Evolutionary conservation across 2,888 invertebrate genomes (phyloP).

Genomic region (Machimus atricapillus): DNA sequence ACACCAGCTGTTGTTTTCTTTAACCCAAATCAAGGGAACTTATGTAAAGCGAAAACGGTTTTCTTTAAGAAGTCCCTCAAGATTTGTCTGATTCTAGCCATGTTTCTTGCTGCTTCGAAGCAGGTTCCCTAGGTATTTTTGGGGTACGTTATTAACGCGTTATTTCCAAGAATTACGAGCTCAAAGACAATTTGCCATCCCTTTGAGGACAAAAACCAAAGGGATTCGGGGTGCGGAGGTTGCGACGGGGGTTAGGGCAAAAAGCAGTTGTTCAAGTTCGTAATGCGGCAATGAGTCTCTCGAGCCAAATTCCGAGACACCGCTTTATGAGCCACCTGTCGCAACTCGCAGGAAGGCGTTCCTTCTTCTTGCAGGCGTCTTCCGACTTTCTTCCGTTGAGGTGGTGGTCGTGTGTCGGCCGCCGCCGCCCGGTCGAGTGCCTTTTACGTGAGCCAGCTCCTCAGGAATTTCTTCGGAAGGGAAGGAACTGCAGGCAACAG

Average conservation of each 20-base stretch:
- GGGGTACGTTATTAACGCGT: neutral
- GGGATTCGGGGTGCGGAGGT: constrained; percentile 42
- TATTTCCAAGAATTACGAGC: neutral
- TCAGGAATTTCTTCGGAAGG: neutral
- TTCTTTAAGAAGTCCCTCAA: neutral
- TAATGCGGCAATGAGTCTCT: constrained; percentile 51
- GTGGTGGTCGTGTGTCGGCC: neutral
- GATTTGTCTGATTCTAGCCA: neutral
- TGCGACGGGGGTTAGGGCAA: constrained; percentile 46
- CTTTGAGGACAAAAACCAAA: constrained; percentile 42
- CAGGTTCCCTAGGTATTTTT: neutral
- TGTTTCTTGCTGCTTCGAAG: neutral
- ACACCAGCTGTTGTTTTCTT: neutral
- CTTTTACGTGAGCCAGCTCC: neutral
- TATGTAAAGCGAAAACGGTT: neutral
- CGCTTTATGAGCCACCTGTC: constrained; percentile 58
- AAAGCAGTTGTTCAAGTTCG: constrained; percentile 41
- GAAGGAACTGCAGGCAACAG: neutral
- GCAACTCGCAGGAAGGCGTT: constrained; percentile 50
- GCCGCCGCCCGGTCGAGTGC: constrained; percentile 21
- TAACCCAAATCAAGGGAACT: neutral
- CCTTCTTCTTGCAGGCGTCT: neutral
- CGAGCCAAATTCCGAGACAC: constrained; percentile 54
- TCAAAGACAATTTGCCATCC: constrained; percentile 32
- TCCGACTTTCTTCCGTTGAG: constrained; percentile 43